Base-by-base conservation (phyloP, 2,888 invertebrate genomes). In the Tyria jacobaeae region DNA sequence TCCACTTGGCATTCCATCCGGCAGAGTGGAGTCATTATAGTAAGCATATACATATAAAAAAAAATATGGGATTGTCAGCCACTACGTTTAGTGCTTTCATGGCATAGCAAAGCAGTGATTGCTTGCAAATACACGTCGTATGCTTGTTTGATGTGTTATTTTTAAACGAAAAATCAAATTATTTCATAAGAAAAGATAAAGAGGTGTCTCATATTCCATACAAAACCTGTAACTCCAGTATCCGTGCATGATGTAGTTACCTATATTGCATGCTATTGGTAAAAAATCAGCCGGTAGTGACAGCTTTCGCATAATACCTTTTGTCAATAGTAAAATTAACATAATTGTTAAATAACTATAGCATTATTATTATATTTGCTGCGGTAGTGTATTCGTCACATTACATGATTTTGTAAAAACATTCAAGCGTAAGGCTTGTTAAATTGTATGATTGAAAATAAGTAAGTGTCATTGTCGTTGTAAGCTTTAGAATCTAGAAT, bases 301-400 rank as follows among this genome's bases (percentile, higher is more conserved):
- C 17, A 31, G 27, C 27, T 27, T 17, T 41, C 4, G 39, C 39
- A 53, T 41, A 41, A 27, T 41, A 41, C 12, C 31, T 27, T 15
- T 55, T 31, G 31, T 44, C 31, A 55, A 44, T 55, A 44, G 44
- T 31, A 21, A 44, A 44, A 57, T 56, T 55, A 56, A 44, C 37
- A 56, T 35, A 55, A n/a, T 57, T 49, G 57, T 50, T n/a, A 50
- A 24, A 27, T 24, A 37, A 10, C 31, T 59, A 31, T 24, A 57
- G 47, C 25, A 48, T 41, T 31, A 55, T 49, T 54, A 51, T 48
- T 47, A 39, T 56, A 25, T 49, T 60, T 37, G 57, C 47, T 58
- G 54, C 61, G 56, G 31, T 47, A 21, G 14, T 15, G 4, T 25
- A 68, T 75, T 77, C 50, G 75, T 68, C 64, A 77, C 72, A 58